Evolutionary conservation across 2,888 invertebrate species (phyloP).

Genomic region (Drosophila bunnanda): DNA sequence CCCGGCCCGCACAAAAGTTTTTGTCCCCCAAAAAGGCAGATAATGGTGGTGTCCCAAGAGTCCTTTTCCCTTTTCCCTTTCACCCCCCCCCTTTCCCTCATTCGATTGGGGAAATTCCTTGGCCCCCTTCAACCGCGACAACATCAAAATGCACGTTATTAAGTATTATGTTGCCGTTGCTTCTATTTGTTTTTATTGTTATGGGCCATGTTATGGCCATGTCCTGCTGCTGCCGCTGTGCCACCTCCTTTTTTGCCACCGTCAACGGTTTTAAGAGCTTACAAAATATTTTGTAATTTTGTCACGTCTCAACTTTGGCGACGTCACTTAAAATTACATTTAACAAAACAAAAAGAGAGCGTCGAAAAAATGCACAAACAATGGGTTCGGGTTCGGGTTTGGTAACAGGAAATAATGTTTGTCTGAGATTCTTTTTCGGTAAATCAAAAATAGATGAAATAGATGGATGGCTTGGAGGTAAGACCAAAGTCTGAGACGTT

Average conservation of each 20-base stretch:
- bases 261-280: constrained; percentile 70
- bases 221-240: constrained; percentile 13
- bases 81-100: not conserved
- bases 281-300: constrained; percentile 75
- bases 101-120: constrained; percentile 19
- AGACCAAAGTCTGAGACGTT: not conserved
- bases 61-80: not conserved
- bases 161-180: constrained; percentile 60
- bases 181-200: constrained; percentile 65
- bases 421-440: constrained; percentile 50
- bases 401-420: constrained; percentile 57
- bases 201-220: constrained; percentile 68
- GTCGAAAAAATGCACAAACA: constrained; percentile 26
- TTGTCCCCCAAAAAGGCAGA: constrained; percentile 1
- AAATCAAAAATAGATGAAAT: constrained; percentile 44
- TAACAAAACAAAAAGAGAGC: constrained; percentile 36
- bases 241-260: constrained; percentile 34
- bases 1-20: constrained; percentile 42
- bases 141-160: constrained; percentile 72
- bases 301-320: constrained; percentile 77
- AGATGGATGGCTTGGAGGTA: constrained; percentile 11
- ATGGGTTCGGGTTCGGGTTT: constrained; percentile 3
- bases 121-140: constrained; percentile 47
- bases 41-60: constrained; percentile 15
- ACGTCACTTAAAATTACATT: constrained; percentile 76